These are phyloP conservation scores for Heliconius congener DNA, from an alignment of 1,140 invertebrate genomes.

Conservation along the genomic window DNA sequence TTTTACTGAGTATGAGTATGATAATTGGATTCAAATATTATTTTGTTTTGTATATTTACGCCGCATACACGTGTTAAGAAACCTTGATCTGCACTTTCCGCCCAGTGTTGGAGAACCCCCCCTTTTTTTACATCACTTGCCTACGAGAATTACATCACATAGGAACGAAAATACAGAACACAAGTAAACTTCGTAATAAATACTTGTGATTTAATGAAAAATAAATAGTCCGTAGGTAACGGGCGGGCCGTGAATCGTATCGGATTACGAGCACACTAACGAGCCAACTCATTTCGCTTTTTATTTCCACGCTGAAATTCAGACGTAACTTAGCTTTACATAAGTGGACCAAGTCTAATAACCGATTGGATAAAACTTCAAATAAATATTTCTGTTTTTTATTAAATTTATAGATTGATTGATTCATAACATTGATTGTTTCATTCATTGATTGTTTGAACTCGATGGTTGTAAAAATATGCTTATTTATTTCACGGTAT, in stretches of 20 bases:
- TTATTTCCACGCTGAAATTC: conserved; percentile 18
- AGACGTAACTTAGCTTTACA: conserved; percentile 16
- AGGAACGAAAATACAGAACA: background rate
- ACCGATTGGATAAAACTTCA: background rate
- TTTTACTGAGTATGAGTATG: no score
- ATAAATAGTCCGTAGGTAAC: conserved; percentile 13
- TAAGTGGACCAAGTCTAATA: conserved; percentile 1
- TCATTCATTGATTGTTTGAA: background rate
- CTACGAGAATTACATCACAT: background rate
- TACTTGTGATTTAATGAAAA: conserved; percentile 14
- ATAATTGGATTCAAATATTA: no score
- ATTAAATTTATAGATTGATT: background rate
- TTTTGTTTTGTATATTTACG: no score
- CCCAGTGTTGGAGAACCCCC: no score
- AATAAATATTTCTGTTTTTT: background rate
- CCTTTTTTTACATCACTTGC: no score
- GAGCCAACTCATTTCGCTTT: conserved; percentile 19
- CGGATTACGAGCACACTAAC: conserved; percentile 17
- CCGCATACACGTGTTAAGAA: no score
- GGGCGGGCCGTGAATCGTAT: conserved; percentile 11
- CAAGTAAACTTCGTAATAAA: conserved; percentile 10
- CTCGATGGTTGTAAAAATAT: background rate
- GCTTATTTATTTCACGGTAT: background rate
- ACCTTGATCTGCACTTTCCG: no score
- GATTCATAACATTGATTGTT: background rate